Evolutionary conservation across 2,113 vertebrate genomes (phyloP), one percentile per base, ranked within the genome.

Genomic region (Zingel zingel): DNA sequence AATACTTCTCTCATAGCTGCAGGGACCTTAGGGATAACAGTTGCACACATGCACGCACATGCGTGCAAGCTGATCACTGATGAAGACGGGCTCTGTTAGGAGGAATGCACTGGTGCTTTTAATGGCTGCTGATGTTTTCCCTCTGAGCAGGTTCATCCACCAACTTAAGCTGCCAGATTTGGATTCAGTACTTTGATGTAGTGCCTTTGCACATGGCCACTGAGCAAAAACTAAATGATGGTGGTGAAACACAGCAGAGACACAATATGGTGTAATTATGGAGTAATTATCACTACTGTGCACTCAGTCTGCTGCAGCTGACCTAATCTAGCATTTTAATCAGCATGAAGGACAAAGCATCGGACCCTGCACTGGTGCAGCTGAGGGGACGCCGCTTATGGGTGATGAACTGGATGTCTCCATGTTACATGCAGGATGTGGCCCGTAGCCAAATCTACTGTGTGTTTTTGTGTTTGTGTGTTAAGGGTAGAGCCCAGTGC

Each of bases 311-410:
- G 84, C 78, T 77, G 62, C 85, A 80, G 80, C 84, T 82, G 84
- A 93, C 90, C 91, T 84, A 63, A 88, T 88, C 79, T 82, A 81
- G 81, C 57, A 54, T 92, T 90, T 90, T 81, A 91, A 92, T 93
- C 89, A 89, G 85, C 74, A 82, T 86, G 84, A 92, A 89, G 85
- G 84, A 86, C 90, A 86, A 79, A 90, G 77, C 70, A 77, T n/a
- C 25, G n/a, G 76, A 68, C 23, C 67, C 67, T 80, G 82, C 84
- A 77, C 74, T 79, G 75, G 67, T 83, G 77, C 88, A 83, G 84
- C 79, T 87, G 86, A 85, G 74, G 74, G 72, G 63, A 85, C 3
- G 43, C 53, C 47, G 66, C 82, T 74, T 82, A 59, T 61, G 71
- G 70, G 23, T 12, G 39, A 61, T 74, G 82, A 56, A 50, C 77